Base-by-base conservation (phyloP, 2,113 vertebrate species). In the Brachypodius melanocephalos region DNA sequence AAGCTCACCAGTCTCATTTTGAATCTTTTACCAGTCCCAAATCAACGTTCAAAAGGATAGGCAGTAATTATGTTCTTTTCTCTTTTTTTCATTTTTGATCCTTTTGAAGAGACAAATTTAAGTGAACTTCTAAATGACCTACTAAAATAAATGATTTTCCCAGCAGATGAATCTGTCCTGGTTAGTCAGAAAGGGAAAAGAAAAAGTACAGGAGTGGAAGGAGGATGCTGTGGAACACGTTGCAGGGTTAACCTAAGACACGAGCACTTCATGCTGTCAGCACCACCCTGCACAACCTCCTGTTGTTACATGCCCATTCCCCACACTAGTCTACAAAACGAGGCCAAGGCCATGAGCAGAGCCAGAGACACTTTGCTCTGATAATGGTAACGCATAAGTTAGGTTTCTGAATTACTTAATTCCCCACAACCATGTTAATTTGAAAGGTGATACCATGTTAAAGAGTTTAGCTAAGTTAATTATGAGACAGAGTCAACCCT, bases 1-100 rank as follows among this genome's bases (percentile, higher is more conserved):
- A 89, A 90, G 77, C 89, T 93, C 78, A 79, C 49, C 88, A 85
- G 54, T 38, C 88, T 71, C 72, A 94, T 74, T 88, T 21, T n/a
- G 72, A 96, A 54, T 93, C 73, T 85, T 91, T 76, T 83, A 90
- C 77, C 1, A 1, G 38, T 88, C 59, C 67, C 79, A 93, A 88
- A 93, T 92, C 83, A 72, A 87, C 71, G 77, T 43, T 95, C 68
- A 82, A 79, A 95, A 84, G 46, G 32, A 89, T 38, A 76, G 49
- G 67, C 54, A 81, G 61, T 85, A 93, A 93, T 93, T 90, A 84
- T 3, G 22, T 48, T 80, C 58, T 74, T 90, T 71, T 28, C 72
- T 75, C 36, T 74, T 74, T 89, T 75, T 62, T 63, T 42, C 38
- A 94, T 76, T 87, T 93, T 82, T 95, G 77, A 88, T 87, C 48